Evolutionary conservation across 64 coral and sea anemone species (phyloP).

Genomic region (Catalaphyllia jardinei): DNA sequence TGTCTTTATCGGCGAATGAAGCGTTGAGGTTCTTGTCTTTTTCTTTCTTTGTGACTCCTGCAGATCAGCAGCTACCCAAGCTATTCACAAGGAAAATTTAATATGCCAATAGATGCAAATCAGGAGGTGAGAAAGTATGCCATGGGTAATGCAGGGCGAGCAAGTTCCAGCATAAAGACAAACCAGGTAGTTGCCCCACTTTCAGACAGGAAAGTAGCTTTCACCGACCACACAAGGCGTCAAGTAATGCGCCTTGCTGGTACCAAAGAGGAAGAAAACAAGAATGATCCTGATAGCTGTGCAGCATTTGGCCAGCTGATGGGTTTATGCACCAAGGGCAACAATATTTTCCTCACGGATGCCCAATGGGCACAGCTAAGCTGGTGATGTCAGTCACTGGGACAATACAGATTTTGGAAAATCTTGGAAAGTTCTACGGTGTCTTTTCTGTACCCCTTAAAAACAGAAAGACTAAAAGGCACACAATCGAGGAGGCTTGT

Average conservation of each 20-base stretch:
- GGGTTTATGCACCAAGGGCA: slow-evolving; percentile 44
- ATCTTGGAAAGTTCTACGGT: slow-evolving; percentile 51
- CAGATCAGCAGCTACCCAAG: too few relatives aligned
- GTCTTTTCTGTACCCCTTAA: slow-evolving; percentile 67
- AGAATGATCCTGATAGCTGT: slow-evolving; percentile 18
- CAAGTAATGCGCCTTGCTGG: slow-evolving; percentile 63
- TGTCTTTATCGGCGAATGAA: too few relatives aligned
- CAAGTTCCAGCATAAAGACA: slow-evolving; percentile 52
- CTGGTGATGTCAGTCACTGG: slow-evolving; percentile 19
- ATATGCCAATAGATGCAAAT: too few relatives aligned
- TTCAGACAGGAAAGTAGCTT: slow-evolving; percentile 48
- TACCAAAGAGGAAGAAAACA: slow-evolving; percentile 52
- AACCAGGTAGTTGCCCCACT: slow-evolving; percentile 67
- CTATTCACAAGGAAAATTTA: too few relatives aligned
- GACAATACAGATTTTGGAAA: slow-evolving; percentile 50
- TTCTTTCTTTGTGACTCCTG: too few relatives aligned
- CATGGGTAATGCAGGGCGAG: slow-evolving; percentile 32
- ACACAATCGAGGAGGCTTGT: slow-evolving; percentile 31
- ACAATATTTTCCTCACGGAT: slow-evolving; percentile 54
- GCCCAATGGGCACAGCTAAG: slow-evolving; percentile 22
- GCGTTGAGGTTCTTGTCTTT: too few relatives aligned
- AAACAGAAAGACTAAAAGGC: slow-evolving; percentile 5
- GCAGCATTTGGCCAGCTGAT: slow-evolving; percentile 59
- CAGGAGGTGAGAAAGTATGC: slow-evolving; percentile 44
- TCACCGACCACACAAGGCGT: slow-evolving; percentile 35